phyloP scores from a whole-genome alignment of 2,797 vertebrate genomes.

The Vultur gryphus region DNA sequence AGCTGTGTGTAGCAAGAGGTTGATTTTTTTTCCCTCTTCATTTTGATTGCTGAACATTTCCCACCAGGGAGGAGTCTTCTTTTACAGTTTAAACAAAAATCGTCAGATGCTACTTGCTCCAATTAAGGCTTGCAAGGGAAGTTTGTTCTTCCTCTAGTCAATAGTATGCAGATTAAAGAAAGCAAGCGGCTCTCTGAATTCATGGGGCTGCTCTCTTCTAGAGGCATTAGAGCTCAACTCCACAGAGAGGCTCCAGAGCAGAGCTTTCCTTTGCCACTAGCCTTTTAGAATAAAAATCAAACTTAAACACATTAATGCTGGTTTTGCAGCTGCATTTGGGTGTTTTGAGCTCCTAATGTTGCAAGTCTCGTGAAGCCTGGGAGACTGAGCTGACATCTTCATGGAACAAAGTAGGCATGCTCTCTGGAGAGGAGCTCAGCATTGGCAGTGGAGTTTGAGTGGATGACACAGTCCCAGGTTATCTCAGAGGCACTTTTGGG shows the following conservation, averaged over 20 bases:
- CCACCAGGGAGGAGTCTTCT: neutral
- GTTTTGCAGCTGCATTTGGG: neutral
- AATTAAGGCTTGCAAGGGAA: constrained; percentile 34
- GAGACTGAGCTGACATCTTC: neutral
- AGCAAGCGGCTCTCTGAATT: neutral
- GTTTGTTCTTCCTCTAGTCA: constrained; percentile 10
- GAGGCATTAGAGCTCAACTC: neutral
- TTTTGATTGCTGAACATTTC: constrained; percentile 27
- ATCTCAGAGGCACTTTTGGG: neutral
- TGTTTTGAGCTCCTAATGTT: neutral
- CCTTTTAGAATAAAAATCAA: constrained; percentile 17
- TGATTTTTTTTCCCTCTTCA: neutral
- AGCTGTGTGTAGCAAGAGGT: neutral
- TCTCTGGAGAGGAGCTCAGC: neutral
- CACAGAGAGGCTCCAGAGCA: neutral
- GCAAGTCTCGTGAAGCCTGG: neutral
- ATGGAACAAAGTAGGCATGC: neutral
- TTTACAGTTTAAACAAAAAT: constrained; percentile 39
- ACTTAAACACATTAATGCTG: accelerated
- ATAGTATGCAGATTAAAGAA: neutral
- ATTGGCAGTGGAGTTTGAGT: neutral
- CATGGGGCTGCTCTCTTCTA: neutral
- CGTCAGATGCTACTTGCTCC: constrained; percentile 5
- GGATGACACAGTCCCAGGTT: neutral
- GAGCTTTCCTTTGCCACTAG: constrained; percentile 10